Evolutionary conservation across 2,113 vertebrate species (phyloP), one percentile per base, ranked within the genome.

Genomic region (Himantopus leucocephalus): DNA sequence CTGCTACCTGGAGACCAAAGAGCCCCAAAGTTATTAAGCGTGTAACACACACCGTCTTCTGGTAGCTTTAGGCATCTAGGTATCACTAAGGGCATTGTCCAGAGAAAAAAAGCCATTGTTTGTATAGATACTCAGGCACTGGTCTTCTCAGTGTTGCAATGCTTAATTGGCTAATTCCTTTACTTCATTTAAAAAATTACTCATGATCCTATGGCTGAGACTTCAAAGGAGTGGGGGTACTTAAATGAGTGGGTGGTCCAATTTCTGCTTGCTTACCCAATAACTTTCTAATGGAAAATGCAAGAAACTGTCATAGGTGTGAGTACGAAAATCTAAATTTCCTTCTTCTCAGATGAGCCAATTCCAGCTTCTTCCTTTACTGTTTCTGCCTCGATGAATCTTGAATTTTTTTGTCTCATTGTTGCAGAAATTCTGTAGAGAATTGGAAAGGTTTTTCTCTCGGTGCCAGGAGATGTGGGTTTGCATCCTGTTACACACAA

Each of bases 141-240:
- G n/a, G 7, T 77, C 32, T 88, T 29, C n/a, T 91, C 41, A 24
- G 16, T 39, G 20, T 43, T 68, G 30, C 9, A 71, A 43, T 80
- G 9, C 5, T 74, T 67, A 52, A 74, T 22, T 85, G 39, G 37
- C 20, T 67, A 62, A 26, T 80, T 53, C 27, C 4, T 85, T 14
- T 37, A 19, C n/a, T 77, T 86, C 1, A 1, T 67, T 81, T 70
- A 10, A 24, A n/a, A 26, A 66, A 50, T 75, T 52, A 32, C 22
- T 17, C 72, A 17, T 0, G 0, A 26, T 76, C 73, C 75, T 63
- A 8, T 32, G 2, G 3, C 24, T 41, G 63, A 92, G 41, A 60
- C 20, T 66, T 86, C 48, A 80, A 62, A 94, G 63, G 29, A 66
- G 24, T 29, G 15, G 8, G 6, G 5, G 7, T 50, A 14, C 23